phyloP scores from a whole-genome alignment of 2,113 vertebrate species.

The Acrocephalus arundinaceus region DNA sequence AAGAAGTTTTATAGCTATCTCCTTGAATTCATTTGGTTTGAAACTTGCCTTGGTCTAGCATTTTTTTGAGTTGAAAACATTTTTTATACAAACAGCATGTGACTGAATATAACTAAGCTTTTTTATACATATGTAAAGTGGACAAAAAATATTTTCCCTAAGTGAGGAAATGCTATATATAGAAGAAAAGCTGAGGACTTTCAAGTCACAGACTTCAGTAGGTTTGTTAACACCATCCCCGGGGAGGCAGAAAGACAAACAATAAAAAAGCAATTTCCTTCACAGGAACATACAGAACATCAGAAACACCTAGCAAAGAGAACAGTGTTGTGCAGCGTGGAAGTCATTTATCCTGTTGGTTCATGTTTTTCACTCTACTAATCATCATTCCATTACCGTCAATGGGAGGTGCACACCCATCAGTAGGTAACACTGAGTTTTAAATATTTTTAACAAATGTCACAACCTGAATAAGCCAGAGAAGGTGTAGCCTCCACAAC shows the following conservation, averaged over 20 bases:
- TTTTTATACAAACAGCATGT: neutral
- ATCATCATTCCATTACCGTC: neutral
- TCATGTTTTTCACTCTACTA: neutral
- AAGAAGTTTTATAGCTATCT: neutral
- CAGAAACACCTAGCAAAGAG: neutral
- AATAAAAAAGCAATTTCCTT: neutral
- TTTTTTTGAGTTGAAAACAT: neutral
- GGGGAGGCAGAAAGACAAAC: neutral
- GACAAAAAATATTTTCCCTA: neutral
- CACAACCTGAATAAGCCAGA: neutral
- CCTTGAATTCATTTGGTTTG: neutral
- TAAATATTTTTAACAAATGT: neutral
- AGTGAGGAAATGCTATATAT: conserved; percentile 5
- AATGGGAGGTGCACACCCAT: neutral
- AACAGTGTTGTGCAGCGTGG: neutral
- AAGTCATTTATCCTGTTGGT: neutral
- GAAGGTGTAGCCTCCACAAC: neutral
- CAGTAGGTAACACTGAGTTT: neutral
- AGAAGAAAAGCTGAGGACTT: neutral
- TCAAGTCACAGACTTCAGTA: neutral
- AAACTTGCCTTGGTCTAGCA: neutral
- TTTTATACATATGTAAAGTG: neutral
- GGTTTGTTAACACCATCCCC: neutral
- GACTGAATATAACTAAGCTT: neutral
- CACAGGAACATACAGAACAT: neutral